Conservation (phyloP, 2,888 invertebrate genomes). For the Epinotia demarniana region DNA sequence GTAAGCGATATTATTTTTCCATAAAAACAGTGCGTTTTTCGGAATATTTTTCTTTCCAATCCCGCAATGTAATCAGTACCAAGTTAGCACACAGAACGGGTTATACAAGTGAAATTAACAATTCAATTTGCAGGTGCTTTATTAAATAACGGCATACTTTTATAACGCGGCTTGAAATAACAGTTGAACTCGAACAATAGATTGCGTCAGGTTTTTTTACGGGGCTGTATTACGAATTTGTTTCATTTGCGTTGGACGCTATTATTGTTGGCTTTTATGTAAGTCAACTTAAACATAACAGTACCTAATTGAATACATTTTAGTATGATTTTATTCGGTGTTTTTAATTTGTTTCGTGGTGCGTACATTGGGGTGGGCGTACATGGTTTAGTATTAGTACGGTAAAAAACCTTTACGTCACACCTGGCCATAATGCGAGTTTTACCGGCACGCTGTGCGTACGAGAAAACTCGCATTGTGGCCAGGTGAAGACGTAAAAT, state of each 20-base stretch:
- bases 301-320: not conserved
- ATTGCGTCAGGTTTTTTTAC: not conserved
- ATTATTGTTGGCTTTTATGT: slow-evolving; percentile 1
- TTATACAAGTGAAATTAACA: slow-evolving; percentile 31
- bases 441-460: too few species aligned
- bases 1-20: not conserved
- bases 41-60: slow-evolving; percentile 16
- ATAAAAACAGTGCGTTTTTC: not conserved
- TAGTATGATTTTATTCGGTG: not conserved
- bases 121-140: slow-evolving; percentile 32
- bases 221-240: not conserved
- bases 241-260: not conserved
- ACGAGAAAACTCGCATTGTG: too few species aligned
- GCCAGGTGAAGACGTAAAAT: too few species aligned
- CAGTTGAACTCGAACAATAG: slow-evolving; percentile 26
- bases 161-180: slow-evolving; percentile 12
- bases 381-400: not conserved
- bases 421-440: too few species aligned
- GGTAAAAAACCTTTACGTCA: too few species aligned
- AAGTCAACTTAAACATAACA: not conserved
- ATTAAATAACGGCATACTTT: slow-evolving; percentile 21
- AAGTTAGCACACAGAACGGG: slow-evolving; percentile 31
- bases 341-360: not conserved
- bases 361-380: too few species aligned
- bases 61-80: slow-evolving; percentile 27